These are phyloP conservation scores for Drosophila paucipuncta DNA, from an alignment of 2,888 invertebrate species.

Conservation along the genomic window DNA sequence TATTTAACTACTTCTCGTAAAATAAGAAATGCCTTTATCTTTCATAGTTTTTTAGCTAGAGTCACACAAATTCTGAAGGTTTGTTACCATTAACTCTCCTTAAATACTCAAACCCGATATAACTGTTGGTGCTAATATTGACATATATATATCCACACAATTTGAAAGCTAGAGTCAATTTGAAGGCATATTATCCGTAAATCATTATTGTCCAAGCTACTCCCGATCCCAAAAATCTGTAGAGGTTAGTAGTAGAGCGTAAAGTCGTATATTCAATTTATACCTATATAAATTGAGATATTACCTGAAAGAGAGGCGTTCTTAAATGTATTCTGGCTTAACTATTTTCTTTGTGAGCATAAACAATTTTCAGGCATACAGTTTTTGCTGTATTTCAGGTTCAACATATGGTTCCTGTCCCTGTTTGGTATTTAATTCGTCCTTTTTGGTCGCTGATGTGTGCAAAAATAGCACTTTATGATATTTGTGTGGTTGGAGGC, in stretches of 20 bases:
- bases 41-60: neutral
- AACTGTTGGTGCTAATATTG: neutral
- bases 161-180: neutral
- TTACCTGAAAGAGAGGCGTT: neutral
- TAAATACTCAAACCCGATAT: neutral
- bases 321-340: neutral
- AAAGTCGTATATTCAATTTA: neutral
- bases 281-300: neutral
- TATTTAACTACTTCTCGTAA: neutral
- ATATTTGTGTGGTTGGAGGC: conserved; percentile 5
- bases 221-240: neutral
- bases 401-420: conserved; percentile 6
- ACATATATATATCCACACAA: neutral
- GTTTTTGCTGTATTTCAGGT: conserved; percentile 8
- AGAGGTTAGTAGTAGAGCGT: neutral
- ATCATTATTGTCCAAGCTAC: neutral
- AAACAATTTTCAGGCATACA: too few species aligned
- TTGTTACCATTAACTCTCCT: rapidly evolving
- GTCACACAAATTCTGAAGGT: neutral
- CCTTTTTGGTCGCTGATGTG: conserved; percentile 4
- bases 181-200: rapidly evolving
- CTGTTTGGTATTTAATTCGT: neutral
- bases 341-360: neutral
- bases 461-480: conserved; percentile 19
- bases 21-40: neutral